Percentiles rank a stretch among this genome's conserved stretches.
Evolutionary conservation across 2,113 vertebrate species (phyloP).

Genomic region (Ceyx cyanopectus): DNA sequence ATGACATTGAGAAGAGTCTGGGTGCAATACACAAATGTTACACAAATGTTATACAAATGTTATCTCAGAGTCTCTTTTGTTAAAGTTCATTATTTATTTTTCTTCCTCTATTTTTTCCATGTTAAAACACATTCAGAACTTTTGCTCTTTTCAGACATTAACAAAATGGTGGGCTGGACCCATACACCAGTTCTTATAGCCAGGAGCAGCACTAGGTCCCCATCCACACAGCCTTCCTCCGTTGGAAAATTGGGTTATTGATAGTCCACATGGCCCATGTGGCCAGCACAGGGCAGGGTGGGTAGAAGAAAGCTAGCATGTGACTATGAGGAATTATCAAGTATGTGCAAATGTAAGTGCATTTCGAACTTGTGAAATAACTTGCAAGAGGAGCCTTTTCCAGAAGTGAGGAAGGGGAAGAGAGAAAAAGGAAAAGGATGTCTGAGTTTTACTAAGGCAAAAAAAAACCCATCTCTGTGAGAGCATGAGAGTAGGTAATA

Average conservation of each 20-base stretch:
- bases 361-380: neutral
- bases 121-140: neutral
- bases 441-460: neutral
- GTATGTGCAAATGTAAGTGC: rapidly evolving
- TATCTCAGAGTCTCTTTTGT: neutral
- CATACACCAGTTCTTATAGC: neutral
- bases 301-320: neutral
- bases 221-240: neutral
- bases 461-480: neutral
- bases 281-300: neutral
- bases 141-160: neutral
- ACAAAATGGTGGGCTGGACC: neutral
- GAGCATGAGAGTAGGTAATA: neutral
- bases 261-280: neutral
- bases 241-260: neutral
- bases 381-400: neutral
- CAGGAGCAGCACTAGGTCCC: neutral
- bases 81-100: neutral
- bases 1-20: too few species aligned
- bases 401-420: neutral
- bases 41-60: neutral
- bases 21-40: too few species aligned
- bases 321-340: neutral
- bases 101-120: neutral
- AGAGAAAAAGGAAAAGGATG: neutral